These are phyloP conservation scores for Euproctis similis DNA, from an alignment of 2,888 invertebrate species.

Conservation along the genomic window DNA sequence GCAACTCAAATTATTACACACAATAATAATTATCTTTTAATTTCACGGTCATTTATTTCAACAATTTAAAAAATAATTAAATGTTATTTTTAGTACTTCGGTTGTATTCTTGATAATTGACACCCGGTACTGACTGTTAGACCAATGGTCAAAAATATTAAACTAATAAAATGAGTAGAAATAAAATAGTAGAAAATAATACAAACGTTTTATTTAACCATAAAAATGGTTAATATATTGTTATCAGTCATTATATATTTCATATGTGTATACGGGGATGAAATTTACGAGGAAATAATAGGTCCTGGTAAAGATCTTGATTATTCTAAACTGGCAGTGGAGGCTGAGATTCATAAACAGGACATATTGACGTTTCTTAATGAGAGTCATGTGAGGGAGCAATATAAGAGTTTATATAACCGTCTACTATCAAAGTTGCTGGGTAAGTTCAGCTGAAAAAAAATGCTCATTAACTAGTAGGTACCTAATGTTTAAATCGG, in stretches of 20 bases:
- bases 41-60: slow-evolving; percentile 45
- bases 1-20: slow-evolving; percentile 14
- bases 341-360: slow-evolving; percentile 50
- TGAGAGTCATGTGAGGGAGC: slow-evolving; percentile 34
- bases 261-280: slow-evolving; percentile 14
- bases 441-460: no score
- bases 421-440: slow-evolving; percentile 40
- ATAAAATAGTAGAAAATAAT: background rate
- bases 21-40: slow-evolving; percentile 32
- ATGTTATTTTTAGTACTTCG: no score
- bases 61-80: slow-evolving; percentile 19
- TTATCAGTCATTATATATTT: slow-evolving; percentile 11
- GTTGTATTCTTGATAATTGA: no score
- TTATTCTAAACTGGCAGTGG: slow-evolving; percentile 44
- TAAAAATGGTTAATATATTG: slow-evolving; percentile 13
- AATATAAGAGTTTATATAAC: slow-evolving; percentile 46
- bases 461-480: no score
- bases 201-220: background rate
- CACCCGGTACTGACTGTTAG: no score
- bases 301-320: slow-evolving; percentile 38
- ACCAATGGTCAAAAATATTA: no score
- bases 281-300: slow-evolving; percentile 16
- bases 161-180: no score
- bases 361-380: slow-evolving; percentile 52
- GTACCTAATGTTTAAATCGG: no score